A percentile compares a stretch with the other conserved stretches of the same genome.
Conservation (phyloP, 2,113 vertebrate genomes). For the Charadrius vociferus region DNA sequence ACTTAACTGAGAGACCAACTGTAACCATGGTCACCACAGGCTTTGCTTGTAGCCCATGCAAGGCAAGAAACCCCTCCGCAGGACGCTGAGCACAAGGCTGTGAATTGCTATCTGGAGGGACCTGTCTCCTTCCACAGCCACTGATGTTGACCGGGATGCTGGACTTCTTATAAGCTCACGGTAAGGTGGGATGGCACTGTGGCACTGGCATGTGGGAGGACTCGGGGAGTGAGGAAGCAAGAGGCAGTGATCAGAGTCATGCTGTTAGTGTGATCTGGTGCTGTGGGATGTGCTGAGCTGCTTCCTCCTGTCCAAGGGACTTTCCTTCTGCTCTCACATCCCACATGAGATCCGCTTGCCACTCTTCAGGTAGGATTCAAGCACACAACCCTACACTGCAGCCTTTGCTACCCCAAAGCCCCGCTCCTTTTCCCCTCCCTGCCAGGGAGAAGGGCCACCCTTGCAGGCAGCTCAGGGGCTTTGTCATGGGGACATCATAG, state of each 20-base stretch:
- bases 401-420: not conserved
- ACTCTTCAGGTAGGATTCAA: not conserved
- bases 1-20: not conserved
- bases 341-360: not conserved
- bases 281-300: not conserved
- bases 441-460: not conserved
- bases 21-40: rapidly evolving
- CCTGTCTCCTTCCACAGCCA: not conserved
- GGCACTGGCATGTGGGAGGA: rapidly evolving
- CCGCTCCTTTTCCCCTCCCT: not conserved
- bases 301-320: not conserved
- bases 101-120: not conserved
- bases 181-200: not conserved
- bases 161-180: not conserved
- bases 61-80: not conserved
- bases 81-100: not conserved
- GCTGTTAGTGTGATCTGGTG: not conserved
- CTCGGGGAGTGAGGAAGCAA: rapidly evolving
- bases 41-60: not conserved
- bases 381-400: not conserved
- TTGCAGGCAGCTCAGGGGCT: not conserved
- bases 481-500: not conserved
- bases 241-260: not conserved
- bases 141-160: rapidly evolving
- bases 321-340: not conserved